These are phyloP conservation scores for Hydroisotoma schaefferi DNA, from an alignment of 2,888 invertebrate species.

Conservation along the genomic window DNA sequence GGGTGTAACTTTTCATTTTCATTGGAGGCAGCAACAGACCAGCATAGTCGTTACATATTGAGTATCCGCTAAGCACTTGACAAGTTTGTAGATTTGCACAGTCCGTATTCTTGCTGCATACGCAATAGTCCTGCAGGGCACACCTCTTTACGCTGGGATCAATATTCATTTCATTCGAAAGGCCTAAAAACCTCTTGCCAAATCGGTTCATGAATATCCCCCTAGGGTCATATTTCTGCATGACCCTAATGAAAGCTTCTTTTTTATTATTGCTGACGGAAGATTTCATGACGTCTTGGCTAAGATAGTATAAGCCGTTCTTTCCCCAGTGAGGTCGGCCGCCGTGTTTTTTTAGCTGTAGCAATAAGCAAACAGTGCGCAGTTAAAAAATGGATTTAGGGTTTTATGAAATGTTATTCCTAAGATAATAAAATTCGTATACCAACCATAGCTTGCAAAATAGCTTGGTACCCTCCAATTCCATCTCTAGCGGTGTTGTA, in stretches of 20 bases:
- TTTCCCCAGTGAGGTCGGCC: constrained; percentile 32
- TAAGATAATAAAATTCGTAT: neutral
- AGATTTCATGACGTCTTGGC: neutral
- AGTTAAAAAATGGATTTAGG: neutral
- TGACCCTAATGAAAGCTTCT: neutral
- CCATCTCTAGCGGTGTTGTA: constrained; percentile 12
- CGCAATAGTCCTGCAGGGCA: constrained; percentile 25
- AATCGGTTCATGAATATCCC: constrained; percentile 29
- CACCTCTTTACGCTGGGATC: constrained; percentile 16
- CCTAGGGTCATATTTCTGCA: constrained; percentile 22
- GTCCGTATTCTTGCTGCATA: constrained; percentile 12
- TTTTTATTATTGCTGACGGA: neutral
- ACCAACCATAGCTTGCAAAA: constrained; percentile 19
- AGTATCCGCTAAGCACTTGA: neutral
- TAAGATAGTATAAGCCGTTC: constrained; percentile 16
- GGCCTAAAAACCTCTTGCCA: constrained; percentile 14
- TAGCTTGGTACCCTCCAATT: constrained; percentile 21
- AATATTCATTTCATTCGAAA: neutral
- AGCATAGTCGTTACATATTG: neutral
- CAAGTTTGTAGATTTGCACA: constrained; percentile 13
- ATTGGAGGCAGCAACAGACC: too few relatives aligned
- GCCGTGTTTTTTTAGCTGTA: neutral
- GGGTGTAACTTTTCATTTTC: constrained; percentile 4
- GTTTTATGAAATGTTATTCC: neutral
- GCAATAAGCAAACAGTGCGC: neutral